Conservation (phyloP, 2,113 vertebrate genomes). For the Willisornis vidua region DNA sequence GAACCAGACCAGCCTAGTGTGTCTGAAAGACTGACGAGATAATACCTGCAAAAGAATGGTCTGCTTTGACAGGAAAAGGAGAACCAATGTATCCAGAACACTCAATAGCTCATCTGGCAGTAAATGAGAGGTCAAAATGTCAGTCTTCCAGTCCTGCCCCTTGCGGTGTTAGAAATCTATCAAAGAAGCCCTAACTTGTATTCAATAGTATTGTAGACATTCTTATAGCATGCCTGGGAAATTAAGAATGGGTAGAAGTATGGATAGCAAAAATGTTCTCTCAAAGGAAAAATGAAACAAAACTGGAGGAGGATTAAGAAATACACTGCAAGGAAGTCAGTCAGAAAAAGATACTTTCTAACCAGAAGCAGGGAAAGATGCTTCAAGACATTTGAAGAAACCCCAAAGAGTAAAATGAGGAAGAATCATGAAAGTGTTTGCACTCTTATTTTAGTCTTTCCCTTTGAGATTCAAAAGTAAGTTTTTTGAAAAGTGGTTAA, state of each 20-base stretch:
- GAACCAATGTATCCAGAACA: slow-evolving; percentile 59
- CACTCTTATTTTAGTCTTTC: background rate
- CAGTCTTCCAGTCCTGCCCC: slow-evolving; percentile 4
- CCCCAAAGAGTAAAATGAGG: background rate
- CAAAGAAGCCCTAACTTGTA: background rate
- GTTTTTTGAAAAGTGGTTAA: background rate
- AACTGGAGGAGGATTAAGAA: background rate
- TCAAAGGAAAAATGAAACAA: background rate
- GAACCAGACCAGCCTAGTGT: background rate
- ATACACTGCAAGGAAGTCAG: background rate
- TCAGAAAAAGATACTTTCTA: background rate
- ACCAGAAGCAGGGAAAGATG: background rate
- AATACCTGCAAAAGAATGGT: slow-evolving; percentile 68
- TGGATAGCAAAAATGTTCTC: background rate
- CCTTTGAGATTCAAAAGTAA: background rate
- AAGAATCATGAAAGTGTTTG: background rate
- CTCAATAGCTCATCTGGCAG: slow-evolving; percentile 62
- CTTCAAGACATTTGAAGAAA: background rate
- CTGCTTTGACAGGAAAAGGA: slow-evolving; percentile 63
- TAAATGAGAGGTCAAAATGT: slow-evolving; percentile 67
- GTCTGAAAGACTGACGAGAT: slow-evolving; percentile 65
- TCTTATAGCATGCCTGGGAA: background rate
- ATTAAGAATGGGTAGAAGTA: background rate
- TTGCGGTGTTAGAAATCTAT: slow-evolving; percentile 3
- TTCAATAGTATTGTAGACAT: background rate